Percentiles rank a stretch among this genome's conserved stretches.
These are phyloP conservation scores for Tipula unca DNA, from an alignment of 2,888 invertebrate genomes.

Conservation along the genomic window DNA sequence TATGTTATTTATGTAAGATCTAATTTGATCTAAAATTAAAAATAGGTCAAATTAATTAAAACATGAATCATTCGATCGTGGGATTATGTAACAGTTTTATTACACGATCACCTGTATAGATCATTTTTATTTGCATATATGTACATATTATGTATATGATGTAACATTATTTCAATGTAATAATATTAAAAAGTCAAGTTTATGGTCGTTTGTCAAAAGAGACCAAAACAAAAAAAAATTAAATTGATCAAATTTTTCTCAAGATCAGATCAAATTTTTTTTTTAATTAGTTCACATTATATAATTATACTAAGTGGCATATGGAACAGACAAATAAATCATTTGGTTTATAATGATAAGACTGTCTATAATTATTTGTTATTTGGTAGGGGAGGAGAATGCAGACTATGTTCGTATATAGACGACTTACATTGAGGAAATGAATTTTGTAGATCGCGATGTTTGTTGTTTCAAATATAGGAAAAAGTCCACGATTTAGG, in stretches of 20 bases:
- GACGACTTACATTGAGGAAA: neutral
- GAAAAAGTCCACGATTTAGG: too few relatives aligned
- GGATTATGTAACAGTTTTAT: neutral
- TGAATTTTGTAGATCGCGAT: neutral
- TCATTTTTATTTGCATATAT: neutral
- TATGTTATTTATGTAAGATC: neutral
- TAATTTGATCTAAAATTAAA: neutral
- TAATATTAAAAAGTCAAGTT: neutral
- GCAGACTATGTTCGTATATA: neutral
- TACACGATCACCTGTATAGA: neutral
- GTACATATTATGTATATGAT: neutral
- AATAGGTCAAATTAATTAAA: neutral
- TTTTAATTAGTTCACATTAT: neutral
- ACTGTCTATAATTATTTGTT: neutral
- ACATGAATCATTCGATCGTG: neutral
- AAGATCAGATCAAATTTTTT: neutral
- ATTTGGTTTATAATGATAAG: neutral
- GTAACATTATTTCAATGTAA: neutral
- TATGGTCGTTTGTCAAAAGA: neutral
- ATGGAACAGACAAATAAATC: neutral
- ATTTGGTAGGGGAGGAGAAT: neutral
- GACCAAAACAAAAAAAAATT: neutral
- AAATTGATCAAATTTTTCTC: neutral
- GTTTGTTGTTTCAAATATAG: too few relatives aligned
- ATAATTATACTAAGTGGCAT: neutral